Conservation (phyloP, 2,797 vertebrate species). For the Phrynocephalus forsythii region DNA sequence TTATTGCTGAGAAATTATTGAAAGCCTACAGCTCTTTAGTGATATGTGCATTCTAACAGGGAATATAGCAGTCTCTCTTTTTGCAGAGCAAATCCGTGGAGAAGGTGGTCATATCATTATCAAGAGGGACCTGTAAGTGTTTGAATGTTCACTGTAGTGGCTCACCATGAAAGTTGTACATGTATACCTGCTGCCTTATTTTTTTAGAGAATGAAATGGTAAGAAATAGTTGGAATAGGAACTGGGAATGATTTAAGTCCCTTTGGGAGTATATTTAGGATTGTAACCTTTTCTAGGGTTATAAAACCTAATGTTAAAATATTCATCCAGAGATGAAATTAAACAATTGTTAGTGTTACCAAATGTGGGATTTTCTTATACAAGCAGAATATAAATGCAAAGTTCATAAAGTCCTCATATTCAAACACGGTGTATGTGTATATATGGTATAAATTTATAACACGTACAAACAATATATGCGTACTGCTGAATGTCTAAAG, state of each 20-base stretch:
- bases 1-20: not conserved
- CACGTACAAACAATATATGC: conserved; percentile 67
- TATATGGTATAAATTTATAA: conserved; percentile 73
- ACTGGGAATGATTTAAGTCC: conserved; percentile 75
- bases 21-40: not conserved
- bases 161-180: conserved; percentile 71
- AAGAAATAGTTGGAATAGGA: conserved; percentile 62
- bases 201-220: conserved; percentile 58
- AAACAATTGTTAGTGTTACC: conserved; percentile 67
- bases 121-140: conserved; percentile 48
- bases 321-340: conserved; percentile 59
- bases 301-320: conserved; percentile 31
- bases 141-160: conserved; percentile 77
- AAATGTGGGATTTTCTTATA: conserved; percentile 70
- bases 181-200: conserved; percentile 86
- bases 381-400: conserved; percentile 66
- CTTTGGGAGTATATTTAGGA: not conserved
- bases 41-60: not conserved
- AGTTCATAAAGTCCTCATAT: conserved; percentile 67
- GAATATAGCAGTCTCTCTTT: not conserved
- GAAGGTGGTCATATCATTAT: conserved; percentile 15
- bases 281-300: conserved; percentile 33
- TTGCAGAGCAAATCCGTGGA: not conserved
- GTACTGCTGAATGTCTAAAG: conserved; percentile 67
- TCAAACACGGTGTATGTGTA: conserved; percentile 64